Evolutionary conservation across 2,113 vertebrate species (phyloP).

Genomic region (Coracopsis vasa): DNA sequence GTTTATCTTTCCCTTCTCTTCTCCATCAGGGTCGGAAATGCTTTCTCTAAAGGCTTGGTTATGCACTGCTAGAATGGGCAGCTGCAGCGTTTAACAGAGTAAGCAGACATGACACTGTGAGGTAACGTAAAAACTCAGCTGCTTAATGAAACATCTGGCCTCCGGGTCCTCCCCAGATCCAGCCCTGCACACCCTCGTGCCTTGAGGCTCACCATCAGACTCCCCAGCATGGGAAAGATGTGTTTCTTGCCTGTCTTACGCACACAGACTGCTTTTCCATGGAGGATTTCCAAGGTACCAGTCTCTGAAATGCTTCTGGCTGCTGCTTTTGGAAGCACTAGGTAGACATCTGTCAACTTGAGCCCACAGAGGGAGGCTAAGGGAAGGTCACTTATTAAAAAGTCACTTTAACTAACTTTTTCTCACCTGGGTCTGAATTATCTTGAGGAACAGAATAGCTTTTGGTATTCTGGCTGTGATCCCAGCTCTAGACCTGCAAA

Average conservation of each 20-base stretch:
- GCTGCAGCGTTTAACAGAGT: background rate
- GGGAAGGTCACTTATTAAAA: background rate
- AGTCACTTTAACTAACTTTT: background rate
- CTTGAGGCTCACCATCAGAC: accelerated
- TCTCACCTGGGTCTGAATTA: background rate
- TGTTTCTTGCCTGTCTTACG: background rate
- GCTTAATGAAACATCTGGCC: background rate
- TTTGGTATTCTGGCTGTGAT: background rate
- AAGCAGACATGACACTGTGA: background rate
- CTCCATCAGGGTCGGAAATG: background rate
- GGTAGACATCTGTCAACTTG: background rate
- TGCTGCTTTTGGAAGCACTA: background rate
- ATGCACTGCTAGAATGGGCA: background rate
- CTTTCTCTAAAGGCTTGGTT: background rate
- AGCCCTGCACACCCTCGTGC: background rate
- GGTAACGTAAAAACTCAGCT: background rate
- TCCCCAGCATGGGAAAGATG: background rate
- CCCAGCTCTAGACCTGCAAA: background rate
- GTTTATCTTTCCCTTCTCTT: background rate
- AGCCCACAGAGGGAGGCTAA: background rate
- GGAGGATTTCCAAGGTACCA: background rate
- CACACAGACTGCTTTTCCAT: background rate
- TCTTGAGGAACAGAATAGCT: background rate
- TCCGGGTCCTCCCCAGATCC: background rate
- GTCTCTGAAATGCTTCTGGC: background rate